Base-by-base conservation (phyloP, 2,797 vertebrate genomes). In the Gallinago stenura region DNA sequence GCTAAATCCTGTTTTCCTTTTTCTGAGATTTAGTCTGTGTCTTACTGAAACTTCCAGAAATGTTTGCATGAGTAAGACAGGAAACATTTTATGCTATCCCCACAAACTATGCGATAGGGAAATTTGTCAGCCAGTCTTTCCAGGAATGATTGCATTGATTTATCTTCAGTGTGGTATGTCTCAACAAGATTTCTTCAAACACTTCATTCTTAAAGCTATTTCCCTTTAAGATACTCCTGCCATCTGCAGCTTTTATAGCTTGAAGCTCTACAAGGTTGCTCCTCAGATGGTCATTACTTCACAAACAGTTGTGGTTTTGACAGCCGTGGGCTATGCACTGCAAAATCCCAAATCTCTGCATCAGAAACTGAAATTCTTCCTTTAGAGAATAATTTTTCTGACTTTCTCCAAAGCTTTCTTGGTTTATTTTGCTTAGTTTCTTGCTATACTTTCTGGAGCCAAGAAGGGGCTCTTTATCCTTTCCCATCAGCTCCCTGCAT, bases 91-190 rank as follows among this genome's bases (percentile, higher is more conserved):
- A 90, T 95, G 60, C 66, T 94, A 88, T 69, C 53, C 56, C 66
- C 81, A 80, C 85, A 90, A 95, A 95, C 61, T 86, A 80, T 90
- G 81, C 60, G 56, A 94, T 46, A 69, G 90, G 96, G 96, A 97
- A 95, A 96, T 98, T 97, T 96, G 96, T 98, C 97, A 97, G 95
- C 91, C 97, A 97, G 92, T 85, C 89, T 97, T 94, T 96, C 91
- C 93, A 89, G 89, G 89, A 96, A 89, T 86, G 53, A 92, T 73
- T 80, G 79, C 58, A 35, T 73, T 97, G 97, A 98, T 97, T 98
- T 97, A 97, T 94, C 76, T 61, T 88, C 82, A 82, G 41, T 0
- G 1, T 76, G 79, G 91, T 95, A 82, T 58, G 69, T 93, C 95
- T 97, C 94, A 97, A 97, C 95, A 96, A 94, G 91, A 94, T 95